Conservation (phyloP, 2,797 vertebrate species). For the Podarcis lilfordi region DNA sequence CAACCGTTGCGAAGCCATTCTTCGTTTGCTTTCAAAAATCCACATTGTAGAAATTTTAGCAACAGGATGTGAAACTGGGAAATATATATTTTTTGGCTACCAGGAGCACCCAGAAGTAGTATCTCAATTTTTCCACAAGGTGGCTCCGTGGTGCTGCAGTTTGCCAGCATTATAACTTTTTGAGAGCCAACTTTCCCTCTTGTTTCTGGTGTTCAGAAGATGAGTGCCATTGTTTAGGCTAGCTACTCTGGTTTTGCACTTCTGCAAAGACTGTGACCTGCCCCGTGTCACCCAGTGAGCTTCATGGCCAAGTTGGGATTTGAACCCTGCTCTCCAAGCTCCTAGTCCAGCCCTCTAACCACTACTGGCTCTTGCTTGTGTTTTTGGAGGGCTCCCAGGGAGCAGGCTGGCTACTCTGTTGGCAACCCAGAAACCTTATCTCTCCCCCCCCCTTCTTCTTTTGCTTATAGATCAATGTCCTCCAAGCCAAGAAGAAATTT, state of each 20-base stretch:
- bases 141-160: not conserved
- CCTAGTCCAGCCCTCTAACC: no score
- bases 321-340: no score
- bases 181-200: no score
- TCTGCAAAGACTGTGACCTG: no score
- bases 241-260: no score
- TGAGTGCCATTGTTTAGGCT: no score
- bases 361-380: no score
- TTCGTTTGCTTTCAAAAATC: not conserved
- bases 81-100: not conserved
- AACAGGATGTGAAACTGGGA: not conserved
- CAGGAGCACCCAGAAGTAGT: not conserved
- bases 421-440: not conserved
- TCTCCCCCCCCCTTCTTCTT: not conserved
- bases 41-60: not conserved
- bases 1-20: not conserved
- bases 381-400: not conserved
- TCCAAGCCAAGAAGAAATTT: constrained; percentile 98
- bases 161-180: not conserved
- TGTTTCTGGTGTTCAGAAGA: no score
- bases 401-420: not conserved
- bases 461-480: constrained; percentile 90
- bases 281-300: no score
- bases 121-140: not conserved
- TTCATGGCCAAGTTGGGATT: no score